A percentile compares a stretch with the other conserved stretches of the same genome.
Conservation (phyloP, 2,888 invertebrate genomes). For the Xanthia icteritia region DNA sequence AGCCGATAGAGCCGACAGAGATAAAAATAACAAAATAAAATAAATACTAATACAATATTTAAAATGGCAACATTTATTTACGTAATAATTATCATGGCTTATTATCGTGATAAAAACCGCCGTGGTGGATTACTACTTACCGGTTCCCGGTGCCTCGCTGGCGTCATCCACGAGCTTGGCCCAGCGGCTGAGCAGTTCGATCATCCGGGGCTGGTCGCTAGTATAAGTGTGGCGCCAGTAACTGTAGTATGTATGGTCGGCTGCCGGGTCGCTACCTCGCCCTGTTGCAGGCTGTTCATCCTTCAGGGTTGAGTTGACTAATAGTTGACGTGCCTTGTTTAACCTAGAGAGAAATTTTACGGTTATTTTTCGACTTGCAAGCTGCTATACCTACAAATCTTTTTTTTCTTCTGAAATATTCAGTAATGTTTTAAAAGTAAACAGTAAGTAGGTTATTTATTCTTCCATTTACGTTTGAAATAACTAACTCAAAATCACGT, state of each 20-base stretch:
- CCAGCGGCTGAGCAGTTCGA: slow-evolving; percentile 91
- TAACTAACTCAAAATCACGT: neutral
- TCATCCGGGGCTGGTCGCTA: slow-evolving; percentile 91
- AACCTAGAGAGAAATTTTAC: slow-evolving; percentile 79
- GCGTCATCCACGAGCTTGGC: slow-evolving; percentile 69
- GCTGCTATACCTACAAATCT: too few species aligned
- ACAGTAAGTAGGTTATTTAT: neutral
- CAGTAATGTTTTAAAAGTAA: neutral
- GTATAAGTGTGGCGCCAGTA: slow-evolving; percentile 92
- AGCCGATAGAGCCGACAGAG: too few species aligned
- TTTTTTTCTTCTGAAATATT: too few species aligned
- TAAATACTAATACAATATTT: too few species aligned
- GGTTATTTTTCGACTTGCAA: neutral
- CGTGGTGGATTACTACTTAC: slow-evolving; percentile 14
- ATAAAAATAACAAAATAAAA: too few species aligned
- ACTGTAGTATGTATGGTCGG: slow-evolving; percentile 89
- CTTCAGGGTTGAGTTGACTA: slow-evolving; percentile 90
- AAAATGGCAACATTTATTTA: too few species aligned
- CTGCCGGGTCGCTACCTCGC: slow-evolving; percentile 70
- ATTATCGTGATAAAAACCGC: too few species aligned
- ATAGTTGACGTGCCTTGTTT: slow-evolving; percentile 91
- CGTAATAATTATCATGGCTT: too few species aligned
- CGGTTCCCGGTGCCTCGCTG: slow-evolving; percentile 66
- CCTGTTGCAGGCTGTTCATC: slow-evolving; percentile 84
- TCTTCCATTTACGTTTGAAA: neutral